phyloP scores from a whole-genome alignment of 2,113 vertebrate genomes.

The Malurus cyaneus region DNA sequence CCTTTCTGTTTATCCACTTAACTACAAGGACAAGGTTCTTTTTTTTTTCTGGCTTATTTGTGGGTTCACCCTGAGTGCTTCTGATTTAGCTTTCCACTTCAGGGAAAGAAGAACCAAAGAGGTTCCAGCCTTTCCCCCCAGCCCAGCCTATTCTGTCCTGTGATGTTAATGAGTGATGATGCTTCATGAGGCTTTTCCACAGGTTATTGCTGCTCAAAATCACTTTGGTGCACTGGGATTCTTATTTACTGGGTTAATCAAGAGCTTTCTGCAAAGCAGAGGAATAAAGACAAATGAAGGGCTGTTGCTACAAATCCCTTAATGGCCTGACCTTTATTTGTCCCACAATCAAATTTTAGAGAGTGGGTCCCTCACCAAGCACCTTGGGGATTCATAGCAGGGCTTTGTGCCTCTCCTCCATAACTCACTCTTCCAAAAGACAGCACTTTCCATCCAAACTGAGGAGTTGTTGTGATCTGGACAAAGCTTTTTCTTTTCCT shows the following conservation, averaged over 20 bases:
- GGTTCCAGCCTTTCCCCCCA: not conserved
- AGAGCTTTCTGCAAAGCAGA: not conserved
- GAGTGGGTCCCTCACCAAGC: not conserved
- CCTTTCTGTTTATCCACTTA: not conserved
- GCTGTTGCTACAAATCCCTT: not conserved
- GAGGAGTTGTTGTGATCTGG: not conserved
- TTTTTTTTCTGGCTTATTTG: not conserved
- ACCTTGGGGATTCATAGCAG: fast-evolving
- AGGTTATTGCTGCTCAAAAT: constrained; percentile 30
- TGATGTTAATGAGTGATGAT: constrained; percentile 15
- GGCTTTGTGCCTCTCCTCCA: not conserved
- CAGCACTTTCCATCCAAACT: not conserved
- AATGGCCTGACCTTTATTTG: not conserved
- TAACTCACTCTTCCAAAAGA: not conserved
- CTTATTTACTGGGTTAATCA: not conserved
- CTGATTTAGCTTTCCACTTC: not conserved
- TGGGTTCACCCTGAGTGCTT: not conserved
- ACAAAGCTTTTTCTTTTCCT: not conserved
- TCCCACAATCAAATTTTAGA: not conserved
- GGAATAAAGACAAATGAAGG: not conserved
- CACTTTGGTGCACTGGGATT: not conserved
- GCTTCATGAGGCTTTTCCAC: not conserved
- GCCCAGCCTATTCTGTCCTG: not conserved
- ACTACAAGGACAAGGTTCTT: not conserved
- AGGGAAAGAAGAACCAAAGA: not conserved